phyloP scores from a whole-genome alignment of 2,113 vertebrate genomes.

The Xyliphius kryptos region DNA sequence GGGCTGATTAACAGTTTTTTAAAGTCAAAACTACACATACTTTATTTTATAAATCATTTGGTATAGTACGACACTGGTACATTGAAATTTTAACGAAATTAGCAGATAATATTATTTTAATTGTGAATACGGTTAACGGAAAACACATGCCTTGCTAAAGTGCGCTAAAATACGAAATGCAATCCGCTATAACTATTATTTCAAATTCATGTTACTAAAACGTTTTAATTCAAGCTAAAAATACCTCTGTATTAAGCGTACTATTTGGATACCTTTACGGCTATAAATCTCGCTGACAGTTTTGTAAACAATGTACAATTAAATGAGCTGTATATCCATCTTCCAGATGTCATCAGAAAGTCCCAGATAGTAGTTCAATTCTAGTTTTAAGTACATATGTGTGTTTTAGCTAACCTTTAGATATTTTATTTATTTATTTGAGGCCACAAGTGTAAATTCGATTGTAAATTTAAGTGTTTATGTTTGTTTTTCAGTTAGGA shows the following conservation, averaged over 20 bases:
- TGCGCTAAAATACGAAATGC: not conserved
- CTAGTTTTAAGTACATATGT: conserved; percentile 46
- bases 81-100: no score
- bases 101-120: no score
- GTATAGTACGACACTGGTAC: no score
- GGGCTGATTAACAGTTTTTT: no score
- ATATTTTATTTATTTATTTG: conserved; percentile 40
- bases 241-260: conserved; percentile 49
- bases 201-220: no score
- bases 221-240: not conserved
- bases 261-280: conserved; percentile 56
- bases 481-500: conserved; percentile 31
- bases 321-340: conserved; percentile 50
- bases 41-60: no score
- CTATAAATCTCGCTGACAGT: conserved; percentile 65
- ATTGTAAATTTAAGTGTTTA: conserved; percentile 41
- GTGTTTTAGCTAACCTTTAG: conserved; percentile 33
- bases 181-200: no score
- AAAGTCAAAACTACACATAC: no score
- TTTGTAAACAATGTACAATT: conserved; percentile 69
- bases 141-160: no score
- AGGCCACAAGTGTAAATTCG: conserved; percentile 33
- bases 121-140: no score
- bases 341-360: conserved; percentile 53
- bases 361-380: conserved; percentile 51